These are phyloP conservation scores for Dryobota labecula DNA, from an alignment of 2,888 invertebrate genomes.

Conservation along the genomic window DNA sequence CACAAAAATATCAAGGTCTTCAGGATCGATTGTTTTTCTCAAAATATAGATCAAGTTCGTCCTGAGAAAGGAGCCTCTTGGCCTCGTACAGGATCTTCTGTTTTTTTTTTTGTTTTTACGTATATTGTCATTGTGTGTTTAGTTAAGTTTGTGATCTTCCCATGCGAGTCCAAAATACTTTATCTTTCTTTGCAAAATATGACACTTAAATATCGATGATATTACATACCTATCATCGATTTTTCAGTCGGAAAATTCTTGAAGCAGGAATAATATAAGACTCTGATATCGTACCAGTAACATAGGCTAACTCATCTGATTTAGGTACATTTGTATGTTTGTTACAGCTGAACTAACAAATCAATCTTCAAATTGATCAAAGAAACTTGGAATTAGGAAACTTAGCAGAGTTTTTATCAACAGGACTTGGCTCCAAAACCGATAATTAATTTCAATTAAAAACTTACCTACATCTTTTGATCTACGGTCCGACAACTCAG, in stretches of 20 bases:
- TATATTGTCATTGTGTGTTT: too few relatives aligned
- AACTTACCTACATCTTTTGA: conserved; percentile 30
- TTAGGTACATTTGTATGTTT: background rate
- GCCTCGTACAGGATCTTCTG: too few relatives aligned
- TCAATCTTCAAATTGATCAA: background rate
- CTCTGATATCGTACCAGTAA: background rate
- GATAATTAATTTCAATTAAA: conserved; percentile 21
- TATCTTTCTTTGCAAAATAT: background rate
- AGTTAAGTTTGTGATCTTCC: too few relatives aligned
- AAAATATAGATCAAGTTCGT: conserved; percentile 17
- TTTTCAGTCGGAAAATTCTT: background rate
- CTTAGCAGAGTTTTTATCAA: background rate
- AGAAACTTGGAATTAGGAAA: background rate
- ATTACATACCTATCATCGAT: too few relatives aligned
- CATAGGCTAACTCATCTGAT: background rate
- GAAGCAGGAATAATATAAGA: background rate
- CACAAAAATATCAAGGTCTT: too few relatives aligned
- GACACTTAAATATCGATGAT: background rate
- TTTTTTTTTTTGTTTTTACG: too few relatives aligned
- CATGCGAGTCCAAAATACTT: too few relatives aligned
- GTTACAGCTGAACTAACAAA: background rate
- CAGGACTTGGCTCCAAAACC: background rate
- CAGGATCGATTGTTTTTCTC: conserved; percentile 2
- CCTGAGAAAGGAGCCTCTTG: too few relatives aligned
- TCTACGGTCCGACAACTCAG: conserved; percentile 8